phyloP scores from a whole-genome alignment of 2,888 invertebrate species.

The Acanthosepion lycidas region DNA sequence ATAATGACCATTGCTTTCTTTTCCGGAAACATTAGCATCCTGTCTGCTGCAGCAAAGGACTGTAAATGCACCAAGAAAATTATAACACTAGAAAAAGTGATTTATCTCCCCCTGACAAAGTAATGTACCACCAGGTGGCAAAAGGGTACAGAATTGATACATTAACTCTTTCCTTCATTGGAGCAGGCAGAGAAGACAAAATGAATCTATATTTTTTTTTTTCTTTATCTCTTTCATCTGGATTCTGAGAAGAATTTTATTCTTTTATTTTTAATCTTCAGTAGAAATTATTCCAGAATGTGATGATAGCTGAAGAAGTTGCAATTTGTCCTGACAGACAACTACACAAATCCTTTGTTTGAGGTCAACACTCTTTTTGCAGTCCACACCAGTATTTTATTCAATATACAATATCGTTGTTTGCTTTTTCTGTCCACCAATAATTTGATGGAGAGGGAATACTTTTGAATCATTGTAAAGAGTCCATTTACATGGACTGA shows the following conservation, averaged over 20 bases:
- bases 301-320: background rate
- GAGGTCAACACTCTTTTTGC: background rate
- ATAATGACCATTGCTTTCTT: slow-evolving; percentile 7
- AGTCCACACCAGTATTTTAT: background rate
- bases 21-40: background rate
- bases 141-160: slow-evolving; percentile 33
- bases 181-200: slow-evolving; percentile 1
- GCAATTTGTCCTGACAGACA: background rate
- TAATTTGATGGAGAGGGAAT: background rate
- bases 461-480: too few relatives aligned
- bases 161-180: background rate
- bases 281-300: background rate
- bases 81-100: background rate
- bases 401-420: background rate
- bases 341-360: background rate
- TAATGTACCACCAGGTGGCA: slow-evolving; percentile 33
- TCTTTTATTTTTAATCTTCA: background rate
- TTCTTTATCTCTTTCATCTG: background rate
- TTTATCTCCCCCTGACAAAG: slow-evolving; percentile 22
- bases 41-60: background rate
- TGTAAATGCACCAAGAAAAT: background rate
- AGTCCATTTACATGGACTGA: background rate
- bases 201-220: background rate
- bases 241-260: background rate
- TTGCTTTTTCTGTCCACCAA: background rate